Evolutionary conservation across 2,113 vertebrate genomes (phyloP), one percentile per base, ranked within the genome.

Genomic region (Sinosuthora webbiana): DNA sequence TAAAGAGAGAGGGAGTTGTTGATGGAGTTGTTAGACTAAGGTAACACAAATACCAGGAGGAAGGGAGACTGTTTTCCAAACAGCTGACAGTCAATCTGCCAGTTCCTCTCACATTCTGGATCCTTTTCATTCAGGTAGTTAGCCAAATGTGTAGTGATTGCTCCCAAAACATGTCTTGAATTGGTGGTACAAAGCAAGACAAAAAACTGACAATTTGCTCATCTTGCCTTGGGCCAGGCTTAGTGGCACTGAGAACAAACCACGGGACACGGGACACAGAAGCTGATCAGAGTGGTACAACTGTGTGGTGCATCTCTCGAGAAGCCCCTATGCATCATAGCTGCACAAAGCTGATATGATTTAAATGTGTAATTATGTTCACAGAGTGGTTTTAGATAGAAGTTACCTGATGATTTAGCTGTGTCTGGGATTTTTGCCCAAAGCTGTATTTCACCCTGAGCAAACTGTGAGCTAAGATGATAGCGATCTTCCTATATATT

Each of bases 211-310:
- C 2, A 64, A 10, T 79, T 92, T 80, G 7, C 13, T 14, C 27
- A 3, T 59, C 28, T 60, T 89, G 23, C 30, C 21, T 79, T 84
- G 80, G 37, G 22, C n/a, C 20, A 7, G 39, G 27, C 21, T 71
- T 64, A 45, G 41, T 44, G 28, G 39, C 42, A 7, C 25, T 19
- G 35, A 59, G 65, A 92, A 50, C 10, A 71, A 87, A 2, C 19
- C 2, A 7, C 1, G 2, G n/a, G 68, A 22, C 7, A 2, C 1
- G 2, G n/a, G 68, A 22, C 7, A 2, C 53, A 23, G 70, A 69
- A 73, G n/a, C 24, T 50, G 23, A 42, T 45, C 10, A 23, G 23
- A 71, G 19, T 35, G 56, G 21, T 45, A 4, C 25, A 79, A 67
- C 11, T 16, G 28, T 42, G 15, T 9, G 73, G 37, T 87, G 17